Conservation (phyloP, 2,113 vertebrate genomes). For the Eurystomus gularis region DNA sequence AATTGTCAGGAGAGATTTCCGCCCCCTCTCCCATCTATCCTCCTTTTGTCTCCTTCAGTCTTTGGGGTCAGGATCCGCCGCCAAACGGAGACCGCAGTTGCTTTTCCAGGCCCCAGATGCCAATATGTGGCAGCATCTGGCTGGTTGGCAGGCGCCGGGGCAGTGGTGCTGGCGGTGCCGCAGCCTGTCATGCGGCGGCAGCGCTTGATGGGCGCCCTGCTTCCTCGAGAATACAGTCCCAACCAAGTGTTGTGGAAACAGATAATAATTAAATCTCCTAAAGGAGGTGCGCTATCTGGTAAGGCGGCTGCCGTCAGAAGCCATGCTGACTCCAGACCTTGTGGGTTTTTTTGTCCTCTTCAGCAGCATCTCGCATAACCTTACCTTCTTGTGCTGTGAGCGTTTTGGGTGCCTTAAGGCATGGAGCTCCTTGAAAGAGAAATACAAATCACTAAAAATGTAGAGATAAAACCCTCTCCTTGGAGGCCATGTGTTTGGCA, state of each 20-base stretch:
- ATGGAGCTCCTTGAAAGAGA: slow-evolving; percentile 92
- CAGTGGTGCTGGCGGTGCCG: slow-evolving; percentile 42
- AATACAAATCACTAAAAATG: slow-evolving; percentile 87
- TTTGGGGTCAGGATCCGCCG: slow-evolving; percentile 71
- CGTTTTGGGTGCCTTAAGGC: slow-evolving; percentile 84
- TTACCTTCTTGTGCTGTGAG: slow-evolving; percentile 76
- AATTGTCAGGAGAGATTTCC: slow-evolving; percentile 66
- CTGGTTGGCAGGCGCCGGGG: slow-evolving; percentile 73
- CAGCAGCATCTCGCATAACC: slow-evolving; percentile 13
- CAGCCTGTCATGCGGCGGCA: neutral
- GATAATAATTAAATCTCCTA: slow-evolving; percentile 12
- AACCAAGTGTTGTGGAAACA: slow-evolving; percentile 16
- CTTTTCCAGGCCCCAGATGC: slow-evolving; percentile 82
- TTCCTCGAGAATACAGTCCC: slow-evolving; percentile 72
- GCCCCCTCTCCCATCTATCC: slow-evolving; percentile 41
- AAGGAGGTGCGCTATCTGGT: slow-evolving; percentile 19
- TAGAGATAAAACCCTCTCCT: slow-evolving; percentile 86
- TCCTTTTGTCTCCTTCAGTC: slow-evolving; percentile 76
- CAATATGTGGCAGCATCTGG: slow-evolving; percentile 83
- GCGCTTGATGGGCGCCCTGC: slow-evolving; percentile 64
- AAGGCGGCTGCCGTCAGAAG: neutral
- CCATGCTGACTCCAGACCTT: neutral
- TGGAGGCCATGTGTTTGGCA: slow-evolving; percentile 86
- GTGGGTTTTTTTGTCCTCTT: neutral
- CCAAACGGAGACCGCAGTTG: slow-evolving; percentile 74